Evolutionary conservation across 2,113 vertebrate species (phyloP), one percentile per base, ranked within the genome.

Genomic region (Xenotilapia leptura): DNA sequence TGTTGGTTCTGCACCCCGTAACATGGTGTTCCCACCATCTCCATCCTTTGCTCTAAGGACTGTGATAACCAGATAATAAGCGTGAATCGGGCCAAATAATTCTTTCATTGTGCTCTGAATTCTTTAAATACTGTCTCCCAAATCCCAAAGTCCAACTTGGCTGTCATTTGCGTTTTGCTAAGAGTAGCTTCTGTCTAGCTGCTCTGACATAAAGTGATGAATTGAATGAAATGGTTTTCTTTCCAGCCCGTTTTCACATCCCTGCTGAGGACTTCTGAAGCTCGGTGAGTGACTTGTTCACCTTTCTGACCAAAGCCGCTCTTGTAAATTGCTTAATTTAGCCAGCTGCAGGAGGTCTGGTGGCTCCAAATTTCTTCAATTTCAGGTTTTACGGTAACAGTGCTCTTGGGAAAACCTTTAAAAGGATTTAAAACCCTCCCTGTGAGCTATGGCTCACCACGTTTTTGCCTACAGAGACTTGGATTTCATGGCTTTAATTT

Each of bases 61-160:
- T 38, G 60, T 33, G 6, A n/a, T 65, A 38, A 65, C 17, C 33
- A 65, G 60, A 65, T 38, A 60, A 60, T 60, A n/a, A 38, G 10
- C 0, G 4, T 26, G 21, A 73, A 28, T 47, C 2, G 0, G 70
- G 9, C 14, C 23, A 47, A 45, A 28, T 5, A 17, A 73, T 73
- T 45, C 9, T 73, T 19, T 47, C 14, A 75, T 12, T 75, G 42
- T 31, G 21, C 68, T 75, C 40, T 26, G 21, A 45, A 26, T 73
- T 73, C 38, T 45, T 45, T 45, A 11, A 26, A 45, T 73, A 45
- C 68, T 3, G 4, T 19, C 26, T 75, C 23, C 4, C 40, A 28
- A 47, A 47, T 47, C 40, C 21, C 40, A 45, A 42, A 45, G 38
- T 73, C 68, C 40, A 45, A 45, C 40, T 26, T 47, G 68, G 68